These are phyloP conservation scores for Chaetorhynchus papuensis DNA, from an alignment of 2,113 vertebrate genomes.

Conservation along the genomic window DNA sequence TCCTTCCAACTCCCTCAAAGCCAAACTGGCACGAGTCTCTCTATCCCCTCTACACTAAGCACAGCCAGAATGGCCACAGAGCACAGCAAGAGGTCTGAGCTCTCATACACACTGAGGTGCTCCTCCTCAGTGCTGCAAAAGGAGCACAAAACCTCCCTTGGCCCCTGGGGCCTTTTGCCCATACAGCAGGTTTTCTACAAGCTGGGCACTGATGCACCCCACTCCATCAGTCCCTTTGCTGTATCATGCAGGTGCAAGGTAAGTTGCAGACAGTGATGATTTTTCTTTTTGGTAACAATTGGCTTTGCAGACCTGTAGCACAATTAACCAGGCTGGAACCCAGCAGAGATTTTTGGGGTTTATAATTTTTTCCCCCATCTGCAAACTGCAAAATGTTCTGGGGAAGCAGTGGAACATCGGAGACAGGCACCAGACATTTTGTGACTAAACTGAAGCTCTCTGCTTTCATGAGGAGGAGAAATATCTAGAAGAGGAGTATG, in stretches of 20 bases:
- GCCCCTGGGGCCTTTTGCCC: background rate
- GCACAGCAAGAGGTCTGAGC: background rate
- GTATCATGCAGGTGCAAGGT: background rate
- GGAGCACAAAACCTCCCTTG: background rate
- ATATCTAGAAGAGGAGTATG: background rate
- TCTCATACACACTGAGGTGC: background rate
- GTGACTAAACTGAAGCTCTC: background rate
- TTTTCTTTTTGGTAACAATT: background rate
- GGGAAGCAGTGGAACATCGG: background rate
- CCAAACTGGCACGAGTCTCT: background rate
- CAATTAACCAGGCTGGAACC: background rate
- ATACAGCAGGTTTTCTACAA: background rate
- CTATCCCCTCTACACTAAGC: background rate
- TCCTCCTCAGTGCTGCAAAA: background rate
- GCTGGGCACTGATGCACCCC: background rate
- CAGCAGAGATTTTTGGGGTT: background rate
- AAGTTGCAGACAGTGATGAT: background rate
- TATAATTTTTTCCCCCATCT: rapidly evolving
- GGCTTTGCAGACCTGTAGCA: background rate
- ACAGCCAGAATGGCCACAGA: background rate
- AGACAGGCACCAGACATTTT: background rate
- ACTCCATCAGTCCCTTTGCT: background rate
- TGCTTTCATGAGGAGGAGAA: background rate
- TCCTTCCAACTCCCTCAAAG: background rate
- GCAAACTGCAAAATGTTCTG: background rate